Conservation (phyloP, 2,113 vertebrate species). For the Mesocricetus auratus region DNA sequence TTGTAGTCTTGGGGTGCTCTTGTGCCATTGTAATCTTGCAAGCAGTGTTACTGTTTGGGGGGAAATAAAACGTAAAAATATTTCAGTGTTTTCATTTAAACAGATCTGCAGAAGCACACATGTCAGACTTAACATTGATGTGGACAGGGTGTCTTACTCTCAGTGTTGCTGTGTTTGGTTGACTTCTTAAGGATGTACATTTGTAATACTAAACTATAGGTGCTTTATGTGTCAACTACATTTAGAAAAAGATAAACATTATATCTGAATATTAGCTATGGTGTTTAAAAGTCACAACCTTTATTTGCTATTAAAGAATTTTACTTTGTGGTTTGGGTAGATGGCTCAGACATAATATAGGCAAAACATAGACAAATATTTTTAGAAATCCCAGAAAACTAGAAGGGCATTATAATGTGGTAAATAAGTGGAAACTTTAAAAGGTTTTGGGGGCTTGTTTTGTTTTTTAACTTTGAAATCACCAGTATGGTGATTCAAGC, state of each 20-base stretch:
- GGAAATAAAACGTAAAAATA: conserved; percentile 13
- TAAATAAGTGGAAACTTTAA: neutral
- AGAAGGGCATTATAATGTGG: neutral
- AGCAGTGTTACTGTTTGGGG: neutral
- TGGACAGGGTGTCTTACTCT: neutral
- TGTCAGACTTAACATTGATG: neutral
- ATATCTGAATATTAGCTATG: conserved; percentile 18
- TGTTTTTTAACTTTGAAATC: neutral
- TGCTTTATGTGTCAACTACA: neutral
- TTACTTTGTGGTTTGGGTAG: neutral
- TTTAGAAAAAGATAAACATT: neutral
- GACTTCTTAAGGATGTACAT: neutral
- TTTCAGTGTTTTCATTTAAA: conserved; percentile 4
- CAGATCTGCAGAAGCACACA: conserved; percentile 13
- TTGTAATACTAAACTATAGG: neutral
- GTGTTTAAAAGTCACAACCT: neutral
- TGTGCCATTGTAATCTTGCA: neutral
- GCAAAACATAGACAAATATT: neutral
- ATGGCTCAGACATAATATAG: neutral
- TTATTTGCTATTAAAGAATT: neutral
- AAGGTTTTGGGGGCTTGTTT: neutral
- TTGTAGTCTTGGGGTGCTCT: neutral
- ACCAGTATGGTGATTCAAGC: neutral
- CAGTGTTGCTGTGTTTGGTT: neutral
- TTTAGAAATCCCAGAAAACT: neutral